Evolutionary conservation across 2,888 invertebrate species (phyloP), one percentile per base, ranked within the genome.

Genomic region (Hydroisotoma schaefferi): DNA sequence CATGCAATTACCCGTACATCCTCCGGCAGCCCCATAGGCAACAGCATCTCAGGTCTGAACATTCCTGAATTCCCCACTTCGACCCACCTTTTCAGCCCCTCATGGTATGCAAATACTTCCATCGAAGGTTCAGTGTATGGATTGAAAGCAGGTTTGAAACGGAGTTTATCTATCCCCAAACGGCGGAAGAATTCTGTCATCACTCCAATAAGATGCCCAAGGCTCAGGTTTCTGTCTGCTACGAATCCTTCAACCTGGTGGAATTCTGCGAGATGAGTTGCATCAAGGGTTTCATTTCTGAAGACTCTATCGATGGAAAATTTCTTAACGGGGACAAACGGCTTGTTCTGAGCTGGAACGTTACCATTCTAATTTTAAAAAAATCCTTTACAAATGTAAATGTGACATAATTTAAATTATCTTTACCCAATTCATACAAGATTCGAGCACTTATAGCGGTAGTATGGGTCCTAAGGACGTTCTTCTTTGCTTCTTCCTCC

Each of bases 71-170:
- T 99, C 55, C 99, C 98, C 63, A 97, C 79, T 78, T 90, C 88
- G 55, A 90, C 87, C 88, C 87, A 88, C 75, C 86, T 88, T 53
- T 81, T 80, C 59, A 87, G 76, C 75, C 93, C 94, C 47, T 85
- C 84, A 75, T 99, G 98, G 76, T 86, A 98, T 73, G 95, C 93
- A 79, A 97, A 99, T 64, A 99, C 92, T 80, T 99, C 98, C 97
- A 99, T 97, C 75, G 94, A 95, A 2, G 99, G 98, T 76, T 99
- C 98, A 0, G 98, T 99, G 77, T 99, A 99, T 0, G 98, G 98
- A 81, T 99, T 99, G 78, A 97, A 99, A 0, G 98, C 94, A 1
- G 98, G 98, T 76, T 99, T 99, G 80, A 98, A 99, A 77, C 93
- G 88, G 68, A 99, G 79, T 73, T 88, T 83, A 8, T 84, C 81